Conservation (phyloP, 2,113 vertebrate genomes). For the Alligator sinensis region DNA sequence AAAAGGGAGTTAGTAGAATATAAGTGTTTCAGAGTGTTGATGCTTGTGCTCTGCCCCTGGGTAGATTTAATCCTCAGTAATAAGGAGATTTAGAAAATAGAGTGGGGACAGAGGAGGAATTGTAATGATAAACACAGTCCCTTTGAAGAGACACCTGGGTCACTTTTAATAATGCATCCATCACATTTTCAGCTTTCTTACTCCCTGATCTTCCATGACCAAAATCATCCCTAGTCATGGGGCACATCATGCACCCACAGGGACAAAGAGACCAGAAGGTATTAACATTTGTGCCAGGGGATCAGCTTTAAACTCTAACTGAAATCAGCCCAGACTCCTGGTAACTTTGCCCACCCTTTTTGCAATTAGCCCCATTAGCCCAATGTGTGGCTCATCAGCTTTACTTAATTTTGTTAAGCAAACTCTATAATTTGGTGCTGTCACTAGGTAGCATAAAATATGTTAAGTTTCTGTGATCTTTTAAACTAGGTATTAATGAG, state of each 20-base stretch:
- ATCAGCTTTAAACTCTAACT: not conserved
- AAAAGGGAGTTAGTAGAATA: constrained; percentile 1
- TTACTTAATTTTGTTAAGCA: not conserved
- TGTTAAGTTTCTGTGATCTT: not conserved
- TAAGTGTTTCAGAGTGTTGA: not conserved
- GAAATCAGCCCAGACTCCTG: constrained; percentile 20
- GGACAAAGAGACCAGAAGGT: not conserved
- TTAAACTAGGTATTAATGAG: not conserved
- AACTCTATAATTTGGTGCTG: not conserved
- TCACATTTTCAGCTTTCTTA: fast-evolving
- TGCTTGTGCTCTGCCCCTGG: not conserved
- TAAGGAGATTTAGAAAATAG: constrained; percentile 25
- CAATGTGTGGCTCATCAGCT: not conserved
- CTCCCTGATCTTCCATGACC: not conserved
- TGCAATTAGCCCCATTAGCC: not conserved
- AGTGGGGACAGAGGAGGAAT: not conserved
- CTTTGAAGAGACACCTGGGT: not conserved
- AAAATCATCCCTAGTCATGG: not conserved
- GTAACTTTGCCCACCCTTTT: not conserved
- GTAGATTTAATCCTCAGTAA: not conserved
- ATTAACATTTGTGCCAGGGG: not conserved
- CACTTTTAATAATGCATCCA: constrained; percentile 10
- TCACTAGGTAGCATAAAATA: not conserved
- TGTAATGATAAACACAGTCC: not conserved
- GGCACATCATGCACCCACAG: not conserved